phyloP scores from a whole-genome alignment of 2,888 invertebrate species.

The Orthosia cruda region DNA sequence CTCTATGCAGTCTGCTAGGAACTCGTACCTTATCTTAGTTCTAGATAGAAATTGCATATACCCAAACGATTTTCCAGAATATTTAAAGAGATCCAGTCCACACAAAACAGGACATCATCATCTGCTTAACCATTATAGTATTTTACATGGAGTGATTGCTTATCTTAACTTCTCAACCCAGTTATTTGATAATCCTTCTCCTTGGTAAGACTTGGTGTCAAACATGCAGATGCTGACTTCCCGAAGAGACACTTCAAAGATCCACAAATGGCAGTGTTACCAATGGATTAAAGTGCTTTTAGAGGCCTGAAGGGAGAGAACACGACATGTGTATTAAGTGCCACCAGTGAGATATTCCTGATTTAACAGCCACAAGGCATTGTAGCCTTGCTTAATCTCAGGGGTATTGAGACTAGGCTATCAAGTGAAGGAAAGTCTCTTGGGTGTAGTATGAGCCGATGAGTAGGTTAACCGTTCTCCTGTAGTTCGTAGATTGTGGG shows the following conservation, averaged over 20 bases:
- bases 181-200: neutral
- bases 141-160: neutral
- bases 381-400: slow-evolving; percentile 3
- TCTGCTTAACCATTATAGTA: neutral
- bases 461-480: slow-evolving; percentile 1
- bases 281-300: neutral
- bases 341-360: neutral
- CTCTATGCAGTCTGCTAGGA: too few relatives aligned
- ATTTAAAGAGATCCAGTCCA: neutral
- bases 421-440: slow-evolving; percentile 31
- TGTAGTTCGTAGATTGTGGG: slow-evolving; percentile 11
- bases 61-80: neutral
- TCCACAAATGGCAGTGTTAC: neutral
- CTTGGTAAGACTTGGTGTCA: neutral
- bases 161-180: neutral
- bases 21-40: neutral
- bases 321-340: slow-evolving; percentile 1
- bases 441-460: slow-evolving; percentile 2
- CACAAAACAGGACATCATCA: neutral
- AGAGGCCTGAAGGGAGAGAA: neutral
- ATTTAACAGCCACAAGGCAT: slow-evolving; percentile 11
- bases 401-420: slow-evolving; percentile 17
- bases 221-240: neutral
- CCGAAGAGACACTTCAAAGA: neutral
- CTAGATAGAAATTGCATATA: neutral